Base-by-base conservation (phyloP, 2,888 invertebrate genomes). In the Orthonevra nobilis region DNA sequence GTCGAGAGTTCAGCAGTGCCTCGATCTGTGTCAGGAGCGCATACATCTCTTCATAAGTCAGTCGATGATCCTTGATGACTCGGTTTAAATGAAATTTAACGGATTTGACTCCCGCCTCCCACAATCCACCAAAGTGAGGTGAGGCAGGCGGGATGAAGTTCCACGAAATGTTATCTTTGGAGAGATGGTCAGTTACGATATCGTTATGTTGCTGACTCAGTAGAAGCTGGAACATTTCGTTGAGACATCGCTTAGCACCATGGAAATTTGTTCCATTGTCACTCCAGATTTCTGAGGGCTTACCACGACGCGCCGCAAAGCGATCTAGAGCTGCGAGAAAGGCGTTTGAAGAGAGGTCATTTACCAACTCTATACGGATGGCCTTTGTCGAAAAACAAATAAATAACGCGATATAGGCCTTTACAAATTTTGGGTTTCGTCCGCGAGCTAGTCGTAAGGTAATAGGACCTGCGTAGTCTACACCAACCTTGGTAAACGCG, bases 11-110 rank as follows among this genome's bases (percentile, higher is more conserved):
- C 4, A 74, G 36, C 14, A 64, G 56, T 2, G 60, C 50, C 20
- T 82, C 72, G 3, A 82, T 48, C 23, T 77, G 75, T 1, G 75
- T 61, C 1, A 77, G 32, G 0, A 82, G 19, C 0, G 66, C 66
- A 32, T 48, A 50, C 30, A 66, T 26, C 32, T 74, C 73, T 23
- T 74, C 73, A 6, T 46, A 74, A 1, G 58, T 36, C 6, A 72
- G 38, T 9, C 30, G 9, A 2, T 26, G 30, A 5, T 56, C 40
- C n/a, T 52, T 68, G 30, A 77, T 19, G n/a, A 77, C 61, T 0
- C 56, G 60, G 0, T 60, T 44, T 10, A 81, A 10, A 30, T 77
- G 63, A 46, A 0, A 63, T 19, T 61, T 61, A 6, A 44, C 48
- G 9, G 44, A 61, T 19, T 61, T 61, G 1, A 61, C 23, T 3